A percentile compares a stretch with the other conserved stretches of the same genome.
Evolutionary conservation across 2,888 invertebrate genomes (phyloP).

Genomic region (Melangyna quadrimaculata): DNA sequence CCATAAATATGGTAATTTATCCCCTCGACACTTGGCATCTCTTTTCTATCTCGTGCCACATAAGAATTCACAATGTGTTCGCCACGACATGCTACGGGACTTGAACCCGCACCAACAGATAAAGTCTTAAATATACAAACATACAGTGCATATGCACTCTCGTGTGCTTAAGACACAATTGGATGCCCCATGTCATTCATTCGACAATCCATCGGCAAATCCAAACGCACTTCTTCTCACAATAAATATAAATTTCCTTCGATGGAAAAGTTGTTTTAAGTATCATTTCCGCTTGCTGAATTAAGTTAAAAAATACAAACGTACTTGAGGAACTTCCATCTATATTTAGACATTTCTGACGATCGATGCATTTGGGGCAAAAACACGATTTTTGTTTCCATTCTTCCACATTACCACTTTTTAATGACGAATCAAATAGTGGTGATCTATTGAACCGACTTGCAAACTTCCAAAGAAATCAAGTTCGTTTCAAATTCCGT

Average conservation of each 20-base stretch:
- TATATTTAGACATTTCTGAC: constrained; percentile 37
- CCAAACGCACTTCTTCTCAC: constrained; percentile 41
- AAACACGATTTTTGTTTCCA: background rate
- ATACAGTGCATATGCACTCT: constrained; percentile 1
- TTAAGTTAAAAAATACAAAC: background rate
- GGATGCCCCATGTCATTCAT: constrained; percentile 48
- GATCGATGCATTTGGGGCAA: no score
- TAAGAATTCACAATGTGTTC: constrained; percentile 14
- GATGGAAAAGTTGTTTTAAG: constrained; percentile 41
- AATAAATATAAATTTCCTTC: constrained; percentile 43
- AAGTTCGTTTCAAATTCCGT: constrained; percentile 27
- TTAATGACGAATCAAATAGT: background rate
- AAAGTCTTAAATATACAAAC: constrained; percentile 19
- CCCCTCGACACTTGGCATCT: constrained; percentile 9
- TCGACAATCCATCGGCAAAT: constrained; percentile 44
- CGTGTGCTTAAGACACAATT: background rate
- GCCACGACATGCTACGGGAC: background rate
- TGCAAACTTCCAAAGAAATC: background rate
- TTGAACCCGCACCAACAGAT: constrained; percentile 17
- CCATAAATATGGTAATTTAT: constrained; percentile 63
- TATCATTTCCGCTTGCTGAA: constrained; percentile 51
- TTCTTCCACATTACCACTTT: background rate
- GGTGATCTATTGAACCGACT: constrained; percentile 1
- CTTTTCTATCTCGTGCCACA: background rate
- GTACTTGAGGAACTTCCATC: background rate